These are phyloP conservation scores for Eupithecia tripunctaria DNA, from an alignment of 2,888 invertebrate genomes.

Conservation along the genomic window DNA sequence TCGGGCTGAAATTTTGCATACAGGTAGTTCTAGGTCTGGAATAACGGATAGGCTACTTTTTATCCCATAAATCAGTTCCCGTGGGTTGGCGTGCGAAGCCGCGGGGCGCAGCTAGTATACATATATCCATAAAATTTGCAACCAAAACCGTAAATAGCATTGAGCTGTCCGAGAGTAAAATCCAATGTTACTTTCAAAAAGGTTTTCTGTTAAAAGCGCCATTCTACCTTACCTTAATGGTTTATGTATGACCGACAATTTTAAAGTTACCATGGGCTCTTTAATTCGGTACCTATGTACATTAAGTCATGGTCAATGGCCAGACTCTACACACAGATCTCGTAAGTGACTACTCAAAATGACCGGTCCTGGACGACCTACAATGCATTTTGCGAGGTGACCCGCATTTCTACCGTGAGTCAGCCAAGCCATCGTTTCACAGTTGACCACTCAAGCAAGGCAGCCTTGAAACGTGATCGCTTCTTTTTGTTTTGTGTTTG, in stretches of 20 bases:
- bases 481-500: conserved; percentile 27
- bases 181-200: background rate
- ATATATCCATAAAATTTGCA: background rate
- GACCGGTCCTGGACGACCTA: conserved; percentile 7
- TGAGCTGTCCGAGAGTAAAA: background rate
- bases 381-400: conserved; percentile 29
- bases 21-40: too few species aligned
- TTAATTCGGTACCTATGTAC: background rate
- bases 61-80: too few species aligned
- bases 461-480: conserved; percentile 47
- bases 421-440: conserved; percentile 44
- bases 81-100: too few species aligned
- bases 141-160: background rate
- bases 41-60: too few species aligned
- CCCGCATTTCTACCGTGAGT: conserved; percentile 31
- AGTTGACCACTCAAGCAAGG: conserved; percentile 54
- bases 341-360: background rate
- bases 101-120: too few species aligned
- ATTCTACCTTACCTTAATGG: background rate
- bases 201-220: background rate
- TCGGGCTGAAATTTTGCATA: too few species aligned
- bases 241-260: background rate
- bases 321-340: too few species aligned
- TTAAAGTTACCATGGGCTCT: background rate
- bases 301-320: background rate